Conservation (phyloP, 2,113 vertebrate species). For the Podilymbus podiceps region DNA sequence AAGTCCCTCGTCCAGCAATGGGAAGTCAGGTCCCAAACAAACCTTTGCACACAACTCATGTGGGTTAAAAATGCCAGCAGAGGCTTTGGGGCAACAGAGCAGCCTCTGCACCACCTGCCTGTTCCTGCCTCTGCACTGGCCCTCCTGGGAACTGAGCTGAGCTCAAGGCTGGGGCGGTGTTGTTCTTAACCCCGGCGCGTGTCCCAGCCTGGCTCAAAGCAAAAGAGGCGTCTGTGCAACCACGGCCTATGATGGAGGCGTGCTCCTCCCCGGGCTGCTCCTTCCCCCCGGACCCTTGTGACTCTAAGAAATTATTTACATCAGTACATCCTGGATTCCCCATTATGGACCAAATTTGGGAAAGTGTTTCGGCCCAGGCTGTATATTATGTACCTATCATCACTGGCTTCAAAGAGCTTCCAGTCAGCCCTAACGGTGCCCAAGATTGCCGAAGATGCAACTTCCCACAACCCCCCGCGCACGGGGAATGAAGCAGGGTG, state of each 20-base stretch:
- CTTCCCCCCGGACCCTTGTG: background rate
- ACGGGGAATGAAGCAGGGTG: background rate
- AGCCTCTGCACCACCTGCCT: background rate
- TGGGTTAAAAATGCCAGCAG: background rate
- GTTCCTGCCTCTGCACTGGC: background rate
- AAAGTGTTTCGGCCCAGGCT: background rate
- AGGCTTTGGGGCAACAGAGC: background rate
- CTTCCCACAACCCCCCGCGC: accelerated
- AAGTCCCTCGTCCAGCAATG: background rate
- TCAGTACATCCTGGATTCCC: background rate
- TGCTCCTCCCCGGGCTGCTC: background rate
- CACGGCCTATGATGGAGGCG: background rate
- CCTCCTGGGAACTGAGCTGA: background rate
- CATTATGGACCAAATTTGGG: background rate
- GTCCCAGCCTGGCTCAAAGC: background rate
- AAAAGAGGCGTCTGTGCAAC: background rate
- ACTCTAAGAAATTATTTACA: background rate
- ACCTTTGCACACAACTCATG: background rate
- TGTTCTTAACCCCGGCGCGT: background rate
- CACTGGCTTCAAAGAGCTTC: background rate
- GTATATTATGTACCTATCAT: background rate
- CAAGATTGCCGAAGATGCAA: accelerated
- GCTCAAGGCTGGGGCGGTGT: background rate
- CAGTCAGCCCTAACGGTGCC: background rate
- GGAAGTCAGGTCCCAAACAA: background rate